These are phyloP conservation scores for Limulus polyphemus DNA, from an alignment of 2,888 invertebrate species.

Conservation along the genomic window DNA sequence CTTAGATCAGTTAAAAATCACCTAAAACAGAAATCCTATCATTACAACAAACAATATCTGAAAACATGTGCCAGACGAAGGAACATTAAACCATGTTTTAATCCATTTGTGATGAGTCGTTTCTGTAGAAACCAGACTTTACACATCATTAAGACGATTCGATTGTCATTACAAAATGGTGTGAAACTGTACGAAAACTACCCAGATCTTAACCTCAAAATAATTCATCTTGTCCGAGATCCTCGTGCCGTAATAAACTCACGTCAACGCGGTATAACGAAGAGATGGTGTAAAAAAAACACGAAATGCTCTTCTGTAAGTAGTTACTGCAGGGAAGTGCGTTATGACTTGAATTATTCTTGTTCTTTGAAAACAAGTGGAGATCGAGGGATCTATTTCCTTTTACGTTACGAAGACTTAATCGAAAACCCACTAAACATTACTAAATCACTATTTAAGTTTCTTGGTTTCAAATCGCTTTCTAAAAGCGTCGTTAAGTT, in stretches of 20 bases:
- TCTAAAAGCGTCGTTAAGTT: no score
- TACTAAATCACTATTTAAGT: constrained; percentile 26
- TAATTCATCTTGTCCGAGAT: constrained; percentile 29
- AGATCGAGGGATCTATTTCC: constrained; percentile 14
- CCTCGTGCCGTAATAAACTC: constrained; percentile 30
- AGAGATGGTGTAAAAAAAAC: constrained; percentile 27
- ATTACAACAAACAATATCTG: constrained; percentile 26
- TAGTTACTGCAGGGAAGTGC: constrained; percentile 25
- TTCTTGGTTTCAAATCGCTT: constrained; percentile 26
- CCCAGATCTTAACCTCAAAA: constrained; percentile 22
- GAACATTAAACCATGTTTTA: constrained; percentile 20
- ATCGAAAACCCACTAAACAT: constrained; percentile 26
- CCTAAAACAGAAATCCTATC: constrained; percentile 16
- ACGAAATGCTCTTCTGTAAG: constrained; percentile 27
- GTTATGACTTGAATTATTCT: constrained; percentile 25
- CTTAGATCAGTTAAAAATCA: constrained; percentile 20
- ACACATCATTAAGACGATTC: constrained; percentile 29
- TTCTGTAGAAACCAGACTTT: constrained; percentile 27
- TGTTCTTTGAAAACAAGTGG: constrained; percentile 24
- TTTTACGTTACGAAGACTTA: constrained; percentile 29
- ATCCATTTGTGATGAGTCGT: constrained; percentile 24
- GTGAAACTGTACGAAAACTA: constrained; percentile 22
- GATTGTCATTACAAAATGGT: constrained; percentile 26
- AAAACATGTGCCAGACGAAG: constrained; percentile 22
- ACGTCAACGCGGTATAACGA: constrained; percentile 24